Percentiles rank a stretch among this genome's conserved stretches.
Evolutionary conservation across 64 coral and sea anemone genomes (phyloP).

Genomic region (Stichodactyla mertensii): DNA sequence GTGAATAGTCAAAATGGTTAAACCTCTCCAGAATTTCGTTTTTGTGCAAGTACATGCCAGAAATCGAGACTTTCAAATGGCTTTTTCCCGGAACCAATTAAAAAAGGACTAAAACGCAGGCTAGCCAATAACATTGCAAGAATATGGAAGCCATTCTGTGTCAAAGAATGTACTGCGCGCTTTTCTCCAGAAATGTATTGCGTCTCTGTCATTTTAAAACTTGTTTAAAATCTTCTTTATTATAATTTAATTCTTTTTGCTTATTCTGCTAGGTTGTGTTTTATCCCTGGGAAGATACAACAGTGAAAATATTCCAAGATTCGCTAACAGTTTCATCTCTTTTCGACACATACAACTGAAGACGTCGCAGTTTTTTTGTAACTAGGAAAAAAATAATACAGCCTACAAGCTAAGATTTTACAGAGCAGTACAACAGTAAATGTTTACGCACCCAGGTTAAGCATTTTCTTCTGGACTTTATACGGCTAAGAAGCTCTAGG

Average conservation of each 20-base stretch:
- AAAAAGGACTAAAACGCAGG: no score
- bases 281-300: constrained; percentile 66
- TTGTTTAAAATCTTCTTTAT: neutral
- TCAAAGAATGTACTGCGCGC: no score
- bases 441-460: no score
- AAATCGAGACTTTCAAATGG: neutral
- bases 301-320: constrained; percentile 34
- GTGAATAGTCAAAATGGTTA: neutral
- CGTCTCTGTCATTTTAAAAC: neutral
- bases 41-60: neutral
- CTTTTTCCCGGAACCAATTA: no score
- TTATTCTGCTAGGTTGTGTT: constrained; percentile 57
- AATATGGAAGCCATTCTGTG: no score
- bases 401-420: neutral
- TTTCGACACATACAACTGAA: constrained; percentile 52
- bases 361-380: neutral
- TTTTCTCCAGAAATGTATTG: neutral
- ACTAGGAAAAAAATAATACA: neutral
- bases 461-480: no score
- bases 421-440: no score
- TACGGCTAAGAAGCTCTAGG: no score
- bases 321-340: constrained; percentile 63
- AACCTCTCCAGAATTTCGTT: neutral
- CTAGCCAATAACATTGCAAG: no score
- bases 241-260: neutral